Evolutionary conservation across 2,888 invertebrate species (phyloP).

Genomic region (Biston betularia): DNA sequence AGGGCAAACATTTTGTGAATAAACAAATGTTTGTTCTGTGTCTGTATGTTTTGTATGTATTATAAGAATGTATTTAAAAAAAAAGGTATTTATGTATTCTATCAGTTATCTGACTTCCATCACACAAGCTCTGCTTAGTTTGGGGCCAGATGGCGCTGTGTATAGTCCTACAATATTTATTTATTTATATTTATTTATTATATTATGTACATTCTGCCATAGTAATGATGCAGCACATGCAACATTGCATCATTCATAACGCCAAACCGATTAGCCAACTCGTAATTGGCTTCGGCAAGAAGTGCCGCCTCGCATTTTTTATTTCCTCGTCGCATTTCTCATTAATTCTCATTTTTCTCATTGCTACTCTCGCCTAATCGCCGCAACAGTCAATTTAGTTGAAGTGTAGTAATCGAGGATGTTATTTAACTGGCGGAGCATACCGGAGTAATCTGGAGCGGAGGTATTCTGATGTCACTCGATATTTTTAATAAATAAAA

Average conservation of each 20-base stretch:
- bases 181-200: no score
- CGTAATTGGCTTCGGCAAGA: conserved; percentile 20
- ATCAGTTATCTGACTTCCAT: no score
- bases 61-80: no score
- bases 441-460: conserved; percentile 58
- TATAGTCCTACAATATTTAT: no score
- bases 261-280: conserved; percentile 16
- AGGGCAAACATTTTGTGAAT: no score
- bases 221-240: not conserved
- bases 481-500: not conserved
- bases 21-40: no score
- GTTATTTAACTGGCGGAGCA: conserved; percentile 69
- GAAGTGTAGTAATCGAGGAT: conserved; percentile 72
- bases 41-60: no score
- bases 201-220: not conserved
- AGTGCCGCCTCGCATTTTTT: conserved; percentile 33
- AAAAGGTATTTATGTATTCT: no score
- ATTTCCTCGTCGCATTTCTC: conserved; percentile 58
- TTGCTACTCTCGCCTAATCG: conserved; percentile 68
- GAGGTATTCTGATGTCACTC: conserved; percentile 17
- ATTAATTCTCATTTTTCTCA: conserved; percentile 36
- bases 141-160: no score
- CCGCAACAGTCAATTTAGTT: conserved; percentile 65
- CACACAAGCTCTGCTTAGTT: no score
- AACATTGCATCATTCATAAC: conserved; percentile 4